Percentiles rank a stretch among this genome's conserved stretches.
Conservation (phyloP, 2,797 vertebrate species). For the Sebastiscus albofasciatus region DNA sequence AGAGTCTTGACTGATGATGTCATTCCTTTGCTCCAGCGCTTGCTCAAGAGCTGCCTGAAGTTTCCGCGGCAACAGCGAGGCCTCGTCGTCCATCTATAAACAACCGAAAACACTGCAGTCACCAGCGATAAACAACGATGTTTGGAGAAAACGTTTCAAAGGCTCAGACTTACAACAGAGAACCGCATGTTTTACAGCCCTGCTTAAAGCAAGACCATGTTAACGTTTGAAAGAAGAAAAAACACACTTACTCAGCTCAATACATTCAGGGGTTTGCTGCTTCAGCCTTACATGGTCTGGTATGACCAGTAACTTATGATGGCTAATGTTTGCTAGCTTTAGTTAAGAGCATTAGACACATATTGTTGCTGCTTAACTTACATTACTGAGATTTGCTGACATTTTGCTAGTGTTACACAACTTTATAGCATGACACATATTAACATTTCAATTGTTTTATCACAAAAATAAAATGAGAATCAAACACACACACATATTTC, state of each 20-base stretch:
- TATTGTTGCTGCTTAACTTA: not conserved
- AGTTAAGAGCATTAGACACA: not conserved
- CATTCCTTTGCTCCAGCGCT: conserved; percentile 95
- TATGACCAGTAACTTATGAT: not conserved
- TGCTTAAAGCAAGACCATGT: not conserved
- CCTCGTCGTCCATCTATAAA: conserved; percentile 97
- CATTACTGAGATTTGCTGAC: not conserved
- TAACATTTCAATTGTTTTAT: not conserved
- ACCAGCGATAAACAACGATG: conserved; percentile 59
- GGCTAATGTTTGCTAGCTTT: not conserved
- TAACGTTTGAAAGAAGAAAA: not conserved
- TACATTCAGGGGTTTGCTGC: not conserved
- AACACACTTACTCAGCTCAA: not conserved
- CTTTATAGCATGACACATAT: not conserved
- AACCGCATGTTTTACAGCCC: conserved; percentile 28
- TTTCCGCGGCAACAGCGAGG: conserved; percentile 96
- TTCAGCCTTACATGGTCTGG: not conserved
- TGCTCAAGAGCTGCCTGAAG: conserved; percentile 97
- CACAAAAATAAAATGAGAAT: not conserved
- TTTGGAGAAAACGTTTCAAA: conserved; percentile 44
- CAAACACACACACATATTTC: not conserved
- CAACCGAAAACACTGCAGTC: conserved; percentile 52
- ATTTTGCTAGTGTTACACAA: not conserved
- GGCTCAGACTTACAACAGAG: conserved; percentile 18
- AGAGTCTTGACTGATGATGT: conserved; percentile 96